Base-by-base conservation (phyloP, 2,113 vertebrate species). In the Cephalopterus ornatus region DNA sequence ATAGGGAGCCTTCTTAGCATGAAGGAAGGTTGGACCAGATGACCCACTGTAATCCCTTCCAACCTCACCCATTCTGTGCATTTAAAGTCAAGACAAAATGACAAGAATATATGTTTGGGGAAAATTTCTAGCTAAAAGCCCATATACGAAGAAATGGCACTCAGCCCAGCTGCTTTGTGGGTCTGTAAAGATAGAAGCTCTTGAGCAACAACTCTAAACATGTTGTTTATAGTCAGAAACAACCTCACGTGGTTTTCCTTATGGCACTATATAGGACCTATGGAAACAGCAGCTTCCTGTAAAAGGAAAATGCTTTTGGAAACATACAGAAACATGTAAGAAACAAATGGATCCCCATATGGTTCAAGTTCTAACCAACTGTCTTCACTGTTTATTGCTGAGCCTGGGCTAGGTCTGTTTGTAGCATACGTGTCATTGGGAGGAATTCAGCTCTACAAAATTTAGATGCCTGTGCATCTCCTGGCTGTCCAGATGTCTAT, bases 381-480 rank as follows among this genome's bases (percentile, higher is more conserved):
- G 9, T 23, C 13, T 58, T 68, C 32, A 21, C 28, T 52, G 4
- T 23, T 88, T 80, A 27, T 2, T 83, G 44, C 35, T 58, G 23
- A 74, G 35, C 42, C 23, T 55, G 21, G 27, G 20, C 55, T 44
- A 55, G 17, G 14, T 12, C 18, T 33, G 49, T 61, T 30, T 47
- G 0, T 5, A 56, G 21, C 5, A 17, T 7, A 30, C 4, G 4
- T 32, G 11, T 33, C 18, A 16, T 1, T 21, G 9, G 46, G 13
- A 77, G 12, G 12, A 33, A 42, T 50, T 47, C 0, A 47, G 9
- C 21, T 50, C 20, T 46, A 19, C 7, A 55, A 33, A 73, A 17
- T 12, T 7, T 5, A 37, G 17, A 26, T 39, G 23, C 32, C 37
- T 2, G 1, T 18, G 12, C 8, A 19, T 27, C 30, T 85, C 16